Evolutionary conservation across 30 jellyfish, hydroid and myxozoan genomes (phyloP), one percentile per base, ranked within the genome.

Genomic region (Aurelia aurita): DNA sequence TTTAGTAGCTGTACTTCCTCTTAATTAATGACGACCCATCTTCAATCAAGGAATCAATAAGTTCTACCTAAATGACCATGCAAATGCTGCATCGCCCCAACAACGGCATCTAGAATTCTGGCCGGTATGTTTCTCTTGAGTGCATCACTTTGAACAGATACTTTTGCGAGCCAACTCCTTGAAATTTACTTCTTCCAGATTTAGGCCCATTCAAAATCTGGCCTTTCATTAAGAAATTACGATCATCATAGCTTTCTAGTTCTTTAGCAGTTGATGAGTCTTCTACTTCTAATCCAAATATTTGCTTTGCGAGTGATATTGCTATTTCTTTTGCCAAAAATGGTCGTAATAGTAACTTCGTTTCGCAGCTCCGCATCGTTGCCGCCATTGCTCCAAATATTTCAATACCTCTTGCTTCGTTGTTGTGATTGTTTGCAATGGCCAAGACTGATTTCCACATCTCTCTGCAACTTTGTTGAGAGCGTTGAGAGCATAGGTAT

Each of bases 171-270:
- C n/a, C n/a, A 5, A 10, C 49, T 15, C 25, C 49, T 1, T 6
- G 18, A 31, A 8, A 29, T 2, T 53, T 21, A 32, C 44, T 39
- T 3, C 44, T 39, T 3, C 34, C 69, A 15, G 25, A 1, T 19
- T 44, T 39, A 2, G 26, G 29, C 35, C 69, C 16, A 45, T 9
- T 64, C 25, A 19, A 15, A 3, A 72, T 7, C 15, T 23, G 63
- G 16, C 80, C 78, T 22, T 44, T 68, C 19, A 78, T 20, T 60
- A 60, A 62, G 31, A 26, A 78, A 60, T 78, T 78, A 14, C 89
- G 53, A 34, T 78, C 89, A 16, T 78, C 89, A 68, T 78, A 78
- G 49, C 89, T 78, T 20, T 65, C 79, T 0, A 78, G 80, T 49
- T 78, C 89, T 47, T 61, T 78, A 27, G 46, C 78, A 18, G 39